Conservation (phyloP, 2,113 vertebrate species). For the Lepidothrix coronata region DNA sequence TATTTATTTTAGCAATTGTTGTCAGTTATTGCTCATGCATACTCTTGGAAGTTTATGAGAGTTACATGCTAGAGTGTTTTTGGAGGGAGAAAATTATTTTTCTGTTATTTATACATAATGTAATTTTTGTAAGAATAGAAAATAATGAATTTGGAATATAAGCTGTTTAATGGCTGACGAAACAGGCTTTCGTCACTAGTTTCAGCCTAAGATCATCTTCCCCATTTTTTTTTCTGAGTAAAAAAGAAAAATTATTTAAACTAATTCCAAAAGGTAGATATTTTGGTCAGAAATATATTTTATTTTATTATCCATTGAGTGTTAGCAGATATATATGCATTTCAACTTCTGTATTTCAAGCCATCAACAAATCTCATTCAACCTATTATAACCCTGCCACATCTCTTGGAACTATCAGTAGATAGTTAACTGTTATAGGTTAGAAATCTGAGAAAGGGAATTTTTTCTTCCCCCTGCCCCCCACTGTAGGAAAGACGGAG, state of each 20-base stretch:
- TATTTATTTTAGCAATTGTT: neutral
- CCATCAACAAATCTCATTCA: neutral
- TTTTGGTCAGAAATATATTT: neutral
- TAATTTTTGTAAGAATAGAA: neutral
- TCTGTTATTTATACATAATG: neutral
- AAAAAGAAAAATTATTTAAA: neutral
- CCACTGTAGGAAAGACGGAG: no score
- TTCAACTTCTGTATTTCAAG: neutral
- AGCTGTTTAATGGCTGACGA: neutral
- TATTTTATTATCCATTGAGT: neutral
- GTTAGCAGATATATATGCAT: neutral
- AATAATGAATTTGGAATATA: slow-evolving; percentile 1
- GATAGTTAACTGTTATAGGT: no score
- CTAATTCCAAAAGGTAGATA: neutral
- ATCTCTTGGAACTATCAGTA: neutral
- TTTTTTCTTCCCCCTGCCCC: no score
- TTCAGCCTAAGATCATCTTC: neutral
- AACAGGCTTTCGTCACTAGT: neutral
- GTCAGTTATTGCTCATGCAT: neutral
- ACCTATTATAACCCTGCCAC: neutral
- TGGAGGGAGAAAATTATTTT: neutral
- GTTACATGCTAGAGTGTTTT: neutral
- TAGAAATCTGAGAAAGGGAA: no score
- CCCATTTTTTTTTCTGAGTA: neutral
- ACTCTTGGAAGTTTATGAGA: neutral